Percentiles rank a stretch among this genome's conserved stretches.
These are phyloP conservation scores for Panzeria rudis DNA, from an alignment of 2,888 invertebrate genomes.

Conservation along the genomic window DNA sequence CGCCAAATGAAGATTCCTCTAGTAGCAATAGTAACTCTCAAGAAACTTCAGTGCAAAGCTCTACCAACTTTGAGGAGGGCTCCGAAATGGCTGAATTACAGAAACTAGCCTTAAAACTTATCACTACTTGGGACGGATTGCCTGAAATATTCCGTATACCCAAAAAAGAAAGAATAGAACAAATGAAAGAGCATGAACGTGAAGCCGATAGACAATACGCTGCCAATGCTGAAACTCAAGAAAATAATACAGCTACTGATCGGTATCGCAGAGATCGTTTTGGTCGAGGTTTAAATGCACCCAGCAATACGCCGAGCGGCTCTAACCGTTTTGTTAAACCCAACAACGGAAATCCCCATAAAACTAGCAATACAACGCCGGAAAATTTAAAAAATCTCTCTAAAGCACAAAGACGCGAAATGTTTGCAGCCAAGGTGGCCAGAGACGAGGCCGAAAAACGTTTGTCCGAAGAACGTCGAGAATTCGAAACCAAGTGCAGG, in stretches of 20 bases:
- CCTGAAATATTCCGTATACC: constrained; percentile 92
- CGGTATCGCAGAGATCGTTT: constrained; percentile 75
- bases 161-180: constrained; percentile 95
- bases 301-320: background rate
- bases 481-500: constrained; percentile 82
- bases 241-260: constrained; percentile 52
- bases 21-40: constrained; percentile 72
- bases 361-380: constrained; percentile 61
- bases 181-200: constrained; percentile 97
- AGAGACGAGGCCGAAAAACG: constrained; percentile 82
- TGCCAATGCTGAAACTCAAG: constrained; percentile 72
- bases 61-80: constrained; percentile 48
- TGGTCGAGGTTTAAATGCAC: constrained; percentile 64
- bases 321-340: constrained; percentile 68
- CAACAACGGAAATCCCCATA: constrained; percentile 62
- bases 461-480: constrained; percentile 79
- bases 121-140: constrained; percentile 79
- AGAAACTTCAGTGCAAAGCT: constrained; percentile 23
- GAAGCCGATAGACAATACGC: constrained; percentile 89
- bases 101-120: constrained; percentile 76
- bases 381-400: constrained; percentile 77
- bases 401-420: constrained; percentile 81
- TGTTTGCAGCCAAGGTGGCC: constrained; percentile 83
- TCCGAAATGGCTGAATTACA: constrained; percentile 76
- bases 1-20: constrained; percentile 73